Evolutionary conservation across 2,797 vertebrate species (phyloP), one percentile per base, ranked within the genome.

Genomic region (Austrolebias charrua): DNA sequence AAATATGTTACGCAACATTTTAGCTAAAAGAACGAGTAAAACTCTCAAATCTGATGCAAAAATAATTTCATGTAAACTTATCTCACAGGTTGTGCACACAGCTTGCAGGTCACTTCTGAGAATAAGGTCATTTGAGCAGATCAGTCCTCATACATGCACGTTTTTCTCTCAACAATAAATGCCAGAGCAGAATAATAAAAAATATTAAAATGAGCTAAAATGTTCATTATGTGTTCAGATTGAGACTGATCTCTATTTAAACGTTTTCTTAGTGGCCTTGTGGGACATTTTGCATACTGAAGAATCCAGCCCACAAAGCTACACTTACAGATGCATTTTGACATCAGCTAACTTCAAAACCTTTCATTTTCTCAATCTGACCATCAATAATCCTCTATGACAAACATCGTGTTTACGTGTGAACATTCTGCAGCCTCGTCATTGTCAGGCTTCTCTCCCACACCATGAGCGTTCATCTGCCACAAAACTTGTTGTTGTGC

Each of bases 361-460:
- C 66, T 66, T 65, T 69, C 19, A 38, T 18, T 7, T 2, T 12
- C 46, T 59, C n/a, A 44, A 3, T 38, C 64, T 60, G 63, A 66
- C 69, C 73, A 66, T 76, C 68, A 61, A 82, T 85, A 88, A 88
- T 86, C 80, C 79, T 73, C 55, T 77, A 77, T 77, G 85, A 83
- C 75, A 80, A 84, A 84, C 69, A 82, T 73, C 0, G 64, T 82
- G 73, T 87, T 64, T 62, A 74, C 67, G 51, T 69, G 74, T 78
- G 80, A 80, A 85, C 81, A 76, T 79, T 76, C 43, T 4, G n/a
- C 58, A 61, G 68, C 62, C 81, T 85, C 81, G 66, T 80, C 63
- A 73, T 40, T 67, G 65, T 63, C 70, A 46, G 54, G 24, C 55
- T 70, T 40, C 38, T 63, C 78, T 74, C 67, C 71, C 69, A 76